Percentiles rank a stretch among this genome's conserved stretches.
Conservation (phyloP, 1,140 invertebrate species). For the Drosophila willistoni region DNA sequence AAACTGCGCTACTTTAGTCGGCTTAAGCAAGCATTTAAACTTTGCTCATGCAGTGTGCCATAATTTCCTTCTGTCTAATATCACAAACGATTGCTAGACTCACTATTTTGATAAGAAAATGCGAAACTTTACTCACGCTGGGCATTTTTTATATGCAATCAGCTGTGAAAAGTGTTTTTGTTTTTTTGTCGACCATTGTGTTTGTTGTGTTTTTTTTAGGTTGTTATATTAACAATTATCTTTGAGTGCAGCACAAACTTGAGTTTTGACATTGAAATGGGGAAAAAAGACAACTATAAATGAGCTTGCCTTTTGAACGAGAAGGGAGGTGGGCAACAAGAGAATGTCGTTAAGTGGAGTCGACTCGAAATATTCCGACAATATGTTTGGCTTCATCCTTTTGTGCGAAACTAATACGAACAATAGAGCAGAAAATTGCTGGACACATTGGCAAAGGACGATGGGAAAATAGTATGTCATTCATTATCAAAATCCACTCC, state of each 20-base stretch:
- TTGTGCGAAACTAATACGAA: neutral
- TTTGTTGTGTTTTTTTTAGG: neutral
- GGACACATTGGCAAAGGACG: neutral
- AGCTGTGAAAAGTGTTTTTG: conserved; percentile 35
- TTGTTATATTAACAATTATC: conserved; percentile 34
- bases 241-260: conserved; percentile 33
- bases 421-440: neutral
- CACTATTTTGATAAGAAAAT: neutral
- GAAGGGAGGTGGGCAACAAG: neutral
- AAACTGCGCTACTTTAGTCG: neutral
- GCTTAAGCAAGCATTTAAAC: neutral
- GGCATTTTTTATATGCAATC: conserved; percentile 21
- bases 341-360: neutral
- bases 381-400: conserved; percentile 12
- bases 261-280: conserved; percentile 36
- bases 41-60: neutral
- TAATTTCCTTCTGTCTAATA: too few relatives aligned
- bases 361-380: neutral
- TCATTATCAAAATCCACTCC: neutral
- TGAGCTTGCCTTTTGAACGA: neutral
- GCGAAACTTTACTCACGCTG: neutral
- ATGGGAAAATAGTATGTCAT: too few relatives aligned
- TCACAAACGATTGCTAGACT: neutral
- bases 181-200: conserved; percentile 1
- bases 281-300: conserved; percentile 9